Evolutionary conservation across 2,113 vertebrate genomes (phyloP).

Genomic region (Thryonomys swinderianus): DNA sequence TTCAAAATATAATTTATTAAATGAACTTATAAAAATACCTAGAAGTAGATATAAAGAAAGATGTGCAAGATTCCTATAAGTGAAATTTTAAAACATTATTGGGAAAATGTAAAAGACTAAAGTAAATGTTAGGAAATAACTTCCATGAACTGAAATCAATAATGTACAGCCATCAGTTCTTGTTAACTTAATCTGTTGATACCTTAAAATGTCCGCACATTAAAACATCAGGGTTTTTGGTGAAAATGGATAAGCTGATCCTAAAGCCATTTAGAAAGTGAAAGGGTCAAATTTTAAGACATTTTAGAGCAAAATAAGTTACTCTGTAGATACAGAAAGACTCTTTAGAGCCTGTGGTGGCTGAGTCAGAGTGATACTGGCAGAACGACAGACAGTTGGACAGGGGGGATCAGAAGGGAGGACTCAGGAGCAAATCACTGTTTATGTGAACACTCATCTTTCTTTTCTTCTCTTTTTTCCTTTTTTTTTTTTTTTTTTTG

Average conservation of each 20-base stretch:
- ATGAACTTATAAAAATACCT: background rate
- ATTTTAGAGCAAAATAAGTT: background rate
- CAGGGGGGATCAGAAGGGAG: rapidly evolving
- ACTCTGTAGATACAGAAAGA: background rate
- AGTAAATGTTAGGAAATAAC: background rate
- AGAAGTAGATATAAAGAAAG: background rate
- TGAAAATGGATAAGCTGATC: background rate
- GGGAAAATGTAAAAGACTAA: background rate
- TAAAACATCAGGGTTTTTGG: background rate
- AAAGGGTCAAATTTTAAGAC: background rate
- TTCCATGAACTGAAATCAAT: background rate
- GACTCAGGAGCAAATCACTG: rapidly evolving
- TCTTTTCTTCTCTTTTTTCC: too few species aligned
- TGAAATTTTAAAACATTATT: background rate
- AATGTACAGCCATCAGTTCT: background rate
- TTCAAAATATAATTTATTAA: background rate
- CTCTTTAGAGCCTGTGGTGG: too few species aligned
- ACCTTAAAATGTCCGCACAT: background rate
- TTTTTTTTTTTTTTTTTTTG: too few species aligned
- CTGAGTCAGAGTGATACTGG: rapidly evolving
- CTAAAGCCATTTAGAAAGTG: background rate
- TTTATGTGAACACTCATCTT: background rate
- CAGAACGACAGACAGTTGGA: background rate
- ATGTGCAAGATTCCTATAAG: background rate
- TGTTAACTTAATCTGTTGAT: background rate